Evolutionary conservation across 2,113 vertebrate species (phyloP).

Genomic region (Spilogale gracilis): DNA sequence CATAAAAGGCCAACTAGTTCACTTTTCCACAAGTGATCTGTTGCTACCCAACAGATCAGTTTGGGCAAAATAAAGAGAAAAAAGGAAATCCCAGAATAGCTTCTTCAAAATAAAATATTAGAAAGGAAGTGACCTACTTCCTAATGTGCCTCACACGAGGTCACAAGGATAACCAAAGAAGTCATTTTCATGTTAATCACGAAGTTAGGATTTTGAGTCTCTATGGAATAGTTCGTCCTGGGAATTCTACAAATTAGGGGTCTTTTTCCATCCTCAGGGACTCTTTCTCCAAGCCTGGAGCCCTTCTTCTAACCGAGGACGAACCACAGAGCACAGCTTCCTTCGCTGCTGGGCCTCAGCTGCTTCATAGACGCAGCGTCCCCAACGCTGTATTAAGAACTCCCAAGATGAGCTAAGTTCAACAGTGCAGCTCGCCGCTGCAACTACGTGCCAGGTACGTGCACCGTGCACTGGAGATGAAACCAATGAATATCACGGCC

Average conservation of each 20-base stretch:
- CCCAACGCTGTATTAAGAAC: background rate
- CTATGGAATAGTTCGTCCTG: background rate
- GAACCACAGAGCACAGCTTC: background rate
- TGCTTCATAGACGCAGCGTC: background rate
- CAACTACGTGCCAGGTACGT: rapidly evolving
- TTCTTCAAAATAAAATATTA: conserved; percentile 72
- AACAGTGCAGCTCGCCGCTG: background rate
- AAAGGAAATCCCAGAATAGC: conserved; percentile 81
- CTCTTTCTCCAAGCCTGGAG: too few relatives aligned
- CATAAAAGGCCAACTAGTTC: conserved; percentile 76
- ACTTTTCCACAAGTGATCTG: conserved; percentile 61
- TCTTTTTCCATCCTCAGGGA: background rate
- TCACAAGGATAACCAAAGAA: background rate
- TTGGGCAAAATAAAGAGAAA: conserved; percentile 80
- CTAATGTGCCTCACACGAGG: background rate
- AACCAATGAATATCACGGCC: rapidly evolving
- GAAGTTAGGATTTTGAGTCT: background rate
- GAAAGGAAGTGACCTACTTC: conserved; percentile 73
- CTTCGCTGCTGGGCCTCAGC: background rate
- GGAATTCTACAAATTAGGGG: background rate
- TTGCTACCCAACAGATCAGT: conserved; percentile 80
- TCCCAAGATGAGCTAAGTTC: background rate
- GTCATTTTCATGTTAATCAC: background rate
- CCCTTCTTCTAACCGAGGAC: background rate
- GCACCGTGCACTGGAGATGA: rapidly evolving